Conservation (phyloP, 2,797 vertebrate genomes). For the Melanotaenia trifasciata region DNA sequence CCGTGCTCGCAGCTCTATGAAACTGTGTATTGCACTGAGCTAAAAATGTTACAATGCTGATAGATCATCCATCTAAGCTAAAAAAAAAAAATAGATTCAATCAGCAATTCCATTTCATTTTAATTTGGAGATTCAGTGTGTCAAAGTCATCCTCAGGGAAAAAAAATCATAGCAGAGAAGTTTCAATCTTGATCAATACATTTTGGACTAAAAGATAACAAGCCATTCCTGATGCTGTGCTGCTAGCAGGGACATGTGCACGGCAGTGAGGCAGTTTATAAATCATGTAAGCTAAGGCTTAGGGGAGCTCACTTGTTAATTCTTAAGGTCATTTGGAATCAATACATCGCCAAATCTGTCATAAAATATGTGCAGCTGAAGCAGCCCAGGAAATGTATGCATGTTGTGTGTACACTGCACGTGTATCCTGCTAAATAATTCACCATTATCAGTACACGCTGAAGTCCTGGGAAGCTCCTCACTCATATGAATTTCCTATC, state of each 20-base stretch:
- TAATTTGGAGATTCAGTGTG: background rate
- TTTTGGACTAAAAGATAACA: background rate
- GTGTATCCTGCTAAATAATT: conserved; percentile 44
- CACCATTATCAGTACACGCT: conserved; percentile 31
- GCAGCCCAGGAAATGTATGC: conserved; percentile 17
- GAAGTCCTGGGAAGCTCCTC: conserved; percentile 37
- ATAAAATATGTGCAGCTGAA: conserved; percentile 26
- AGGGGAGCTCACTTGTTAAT: conserved; percentile 19
- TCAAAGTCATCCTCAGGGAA: conserved; percentile 2
- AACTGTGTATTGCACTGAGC: background rate
- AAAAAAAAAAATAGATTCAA: background rate
- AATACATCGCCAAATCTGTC: conserved; percentile 30
- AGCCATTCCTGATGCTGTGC: background rate
- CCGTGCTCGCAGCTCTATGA: background rate
- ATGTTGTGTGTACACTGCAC: conserved; percentile 22
- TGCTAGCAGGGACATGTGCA: background rate
- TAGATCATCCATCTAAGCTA: background rate
- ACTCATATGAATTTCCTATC: conserved; percentile 60
- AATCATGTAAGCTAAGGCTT: background rate
- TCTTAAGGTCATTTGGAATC: conserved; percentile 30
- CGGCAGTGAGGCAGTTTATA: background rate
- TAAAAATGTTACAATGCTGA: background rate
- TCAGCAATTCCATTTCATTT: background rate
- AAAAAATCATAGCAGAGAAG: background rate
- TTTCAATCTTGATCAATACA: conserved; percentile 5